These are phyloP conservation scores for Heterotilapia buettikoferi DNA, from an alignment of 2,113 vertebrate species.

Conservation along the genomic window DNA sequence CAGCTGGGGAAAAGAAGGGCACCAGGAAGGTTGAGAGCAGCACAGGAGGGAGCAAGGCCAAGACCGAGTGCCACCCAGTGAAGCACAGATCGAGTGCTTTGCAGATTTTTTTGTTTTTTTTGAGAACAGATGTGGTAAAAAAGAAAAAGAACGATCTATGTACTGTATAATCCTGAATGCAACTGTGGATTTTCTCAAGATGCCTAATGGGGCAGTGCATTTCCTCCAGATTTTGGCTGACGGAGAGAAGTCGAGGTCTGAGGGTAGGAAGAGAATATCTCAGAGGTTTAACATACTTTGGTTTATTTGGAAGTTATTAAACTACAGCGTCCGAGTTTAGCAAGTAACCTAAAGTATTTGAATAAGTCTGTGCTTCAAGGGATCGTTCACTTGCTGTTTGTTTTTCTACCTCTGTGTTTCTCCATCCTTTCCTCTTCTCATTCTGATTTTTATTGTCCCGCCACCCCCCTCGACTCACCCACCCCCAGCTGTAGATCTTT, in stretches of 20 bases:
- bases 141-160: conserved; percentile 36
- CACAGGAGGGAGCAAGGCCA: neutral
- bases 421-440: conserved; percentile 29
- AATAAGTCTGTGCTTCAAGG: neutral
- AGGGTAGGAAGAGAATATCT: conserved; percentile 3
- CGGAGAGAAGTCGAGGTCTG: neutral
- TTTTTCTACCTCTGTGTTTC: conserved; percentile 2
- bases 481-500: conserved; percentile 46
- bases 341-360: neutral
- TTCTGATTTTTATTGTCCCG: conserved; percentile 46
- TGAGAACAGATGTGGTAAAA: conserved; percentile 15
- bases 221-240: neutral
- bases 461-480: neutral
- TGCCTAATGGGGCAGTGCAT: neutral
- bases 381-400: neutral
- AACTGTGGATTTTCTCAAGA: conserved; percentile 4
- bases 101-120: neutral
- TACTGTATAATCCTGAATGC: neutral
- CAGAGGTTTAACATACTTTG: conserved; percentile 15
- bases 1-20: conserved; percentile 36
- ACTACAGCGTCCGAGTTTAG: neutral
- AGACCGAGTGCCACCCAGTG: conserved; percentile 30
- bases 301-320: conserved; percentile 15
- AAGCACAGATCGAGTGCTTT: conserved; percentile 6
- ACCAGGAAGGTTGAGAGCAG: neutral